A percentile compares a stretch with the other conserved stretches of the same genome.
Evolutionary conservation across 2,888 invertebrate species (phyloP).

Genomic region (Macaria notata): DNA sequence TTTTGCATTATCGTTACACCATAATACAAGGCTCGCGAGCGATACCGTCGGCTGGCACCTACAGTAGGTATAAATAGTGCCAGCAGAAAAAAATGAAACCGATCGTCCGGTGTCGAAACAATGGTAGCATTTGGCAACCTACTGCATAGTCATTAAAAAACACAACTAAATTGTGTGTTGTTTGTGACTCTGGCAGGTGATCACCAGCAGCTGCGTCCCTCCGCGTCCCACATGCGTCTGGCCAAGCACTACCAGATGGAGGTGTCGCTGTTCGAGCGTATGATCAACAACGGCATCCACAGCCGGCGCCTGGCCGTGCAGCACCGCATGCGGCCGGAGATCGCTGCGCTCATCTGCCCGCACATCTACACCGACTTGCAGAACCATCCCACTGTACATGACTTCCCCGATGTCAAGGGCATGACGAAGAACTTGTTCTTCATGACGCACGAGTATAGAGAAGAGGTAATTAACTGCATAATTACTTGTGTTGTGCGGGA

Average conservation of each 20-base stretch:
- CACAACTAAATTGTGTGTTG: neutral
- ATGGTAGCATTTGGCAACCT: no score
- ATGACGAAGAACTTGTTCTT: constrained; percentile 86
- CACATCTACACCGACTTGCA: constrained; percentile 85
- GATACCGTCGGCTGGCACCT: no score
- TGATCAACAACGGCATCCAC: constrained; percentile 86
- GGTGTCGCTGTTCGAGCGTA: constrained; percentile 91
- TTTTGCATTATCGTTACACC: no score
- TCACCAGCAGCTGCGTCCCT: constrained; percentile 91
- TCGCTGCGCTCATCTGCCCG: constrained; percentile 82
- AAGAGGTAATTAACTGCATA: constrained; percentile 64
- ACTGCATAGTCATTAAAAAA: neutral
- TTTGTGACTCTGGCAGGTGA: constrained; percentile 78
- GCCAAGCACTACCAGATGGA: constrained; percentile 86
- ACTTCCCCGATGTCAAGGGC: constrained; percentile 82
- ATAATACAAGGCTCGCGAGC: no score
- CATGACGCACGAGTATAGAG: constrained; percentile 83
- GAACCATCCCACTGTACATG: constrained; percentile 83
- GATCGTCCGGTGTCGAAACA: no score
- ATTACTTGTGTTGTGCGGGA: neutral
- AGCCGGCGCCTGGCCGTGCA: constrained; percentile 85
- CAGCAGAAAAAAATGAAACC: no score
- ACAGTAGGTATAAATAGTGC: no score
- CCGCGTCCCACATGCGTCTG: constrained; percentile 85
- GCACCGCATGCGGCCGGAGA: constrained; percentile 89